Evolutionary conservation across 2,888 invertebrate genomes (phyloP).

Genomic region (Ophraella communa): DNA sequence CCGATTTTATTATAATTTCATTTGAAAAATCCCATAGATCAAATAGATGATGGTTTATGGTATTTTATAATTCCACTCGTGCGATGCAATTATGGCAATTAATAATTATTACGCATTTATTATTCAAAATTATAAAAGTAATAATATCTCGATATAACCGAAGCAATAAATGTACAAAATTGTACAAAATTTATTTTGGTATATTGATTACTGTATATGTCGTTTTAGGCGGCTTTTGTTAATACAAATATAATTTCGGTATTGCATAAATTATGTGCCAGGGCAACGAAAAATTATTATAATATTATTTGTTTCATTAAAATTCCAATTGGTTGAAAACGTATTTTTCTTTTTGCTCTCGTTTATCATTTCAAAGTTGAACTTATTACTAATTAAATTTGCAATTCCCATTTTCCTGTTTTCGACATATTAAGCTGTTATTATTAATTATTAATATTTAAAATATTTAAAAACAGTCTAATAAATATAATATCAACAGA

Average conservation of each 20-base stretch:
- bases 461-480: too few relatives aligned
- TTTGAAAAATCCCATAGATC: slow-evolving; percentile 18
- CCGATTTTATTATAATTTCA: slow-evolving; percentile 13
- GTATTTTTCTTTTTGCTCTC: slow-evolving; percentile 14
- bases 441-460: too few relatives aligned
- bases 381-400: background rate
- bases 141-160: slow-evolving; percentile 23
- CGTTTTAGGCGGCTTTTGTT: slow-evolving; percentile 12
- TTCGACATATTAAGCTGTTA: too few relatives aligned
- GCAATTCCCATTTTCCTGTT: too few relatives aligned
- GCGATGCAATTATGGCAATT: slow-evolving; percentile 30
- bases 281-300: slow-evolving; percentile 14
- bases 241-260: slow-evolving; percentile 13
- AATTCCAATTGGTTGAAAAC: slow-evolving; percentile 13
- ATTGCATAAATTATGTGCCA: slow-evolving; percentile 19
- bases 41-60: slow-evolving; percentile 28
- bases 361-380: slow-evolving; percentile 7
- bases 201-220: slow-evolving; percentile 25
- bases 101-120: slow-evolving; percentile 32
- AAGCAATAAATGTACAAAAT: slow-evolving; percentile 21
- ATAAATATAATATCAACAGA: too few relatives aligned
- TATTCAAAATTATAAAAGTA: slow-evolving; percentile 29
- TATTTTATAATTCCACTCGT: slow-evolving; percentile 27
- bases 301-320: slow-evolving; percentile 17
- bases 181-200: slow-evolving; percentile 16